phyloP scores from a whole-genome alignment of 1,140 invertebrate species.

The Condylostylus longicornis region DNA sequence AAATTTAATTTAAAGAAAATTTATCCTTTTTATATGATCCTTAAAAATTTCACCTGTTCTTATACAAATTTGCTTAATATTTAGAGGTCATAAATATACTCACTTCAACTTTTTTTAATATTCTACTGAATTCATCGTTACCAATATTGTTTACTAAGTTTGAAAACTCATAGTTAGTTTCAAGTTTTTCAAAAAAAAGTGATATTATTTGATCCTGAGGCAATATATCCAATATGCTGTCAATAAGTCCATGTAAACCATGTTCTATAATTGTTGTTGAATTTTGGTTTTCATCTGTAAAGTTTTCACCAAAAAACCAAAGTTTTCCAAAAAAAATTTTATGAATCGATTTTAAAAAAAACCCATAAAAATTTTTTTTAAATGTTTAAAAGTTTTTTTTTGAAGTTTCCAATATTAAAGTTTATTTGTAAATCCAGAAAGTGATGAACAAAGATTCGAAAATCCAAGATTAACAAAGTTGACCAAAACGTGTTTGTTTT shows the following conservation, averaged over 20 bases:
- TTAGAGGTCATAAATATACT: conserved; percentile 6
- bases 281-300: neutral
- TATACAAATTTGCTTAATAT: neutral
- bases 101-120: conserved; percentile 22
- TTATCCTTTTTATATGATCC: too few relatives aligned
- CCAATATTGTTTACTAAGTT: conserved; percentile 21
- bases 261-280: conserved; percentile 7
- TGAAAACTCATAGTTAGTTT: conserved; percentile 22
- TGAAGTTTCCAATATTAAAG: neutral
- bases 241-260: conserved; percentile 23
- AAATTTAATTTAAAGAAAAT: too few relatives aligned
- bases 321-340: too few relatives aligned
- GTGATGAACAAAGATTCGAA: too few relatives aligned
- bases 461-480: too few relatives aligned
- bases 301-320: too few relatives aligned
- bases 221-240: conserved; percentile 20
- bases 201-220: conserved; percentile 25
- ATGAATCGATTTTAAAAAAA: too few relatives aligned
- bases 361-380: too few relatives aligned
- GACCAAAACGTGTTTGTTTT: too few relatives aligned
- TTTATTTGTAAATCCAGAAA: neutral
- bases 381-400: too few relatives aligned
- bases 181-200: conserved; percentile 24
- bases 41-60: neutral
- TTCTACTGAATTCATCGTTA: conserved; percentile 18